Base-by-base conservation (phyloP, 1,140 invertebrate species). In the Trichonephila inaurata region DNA sequence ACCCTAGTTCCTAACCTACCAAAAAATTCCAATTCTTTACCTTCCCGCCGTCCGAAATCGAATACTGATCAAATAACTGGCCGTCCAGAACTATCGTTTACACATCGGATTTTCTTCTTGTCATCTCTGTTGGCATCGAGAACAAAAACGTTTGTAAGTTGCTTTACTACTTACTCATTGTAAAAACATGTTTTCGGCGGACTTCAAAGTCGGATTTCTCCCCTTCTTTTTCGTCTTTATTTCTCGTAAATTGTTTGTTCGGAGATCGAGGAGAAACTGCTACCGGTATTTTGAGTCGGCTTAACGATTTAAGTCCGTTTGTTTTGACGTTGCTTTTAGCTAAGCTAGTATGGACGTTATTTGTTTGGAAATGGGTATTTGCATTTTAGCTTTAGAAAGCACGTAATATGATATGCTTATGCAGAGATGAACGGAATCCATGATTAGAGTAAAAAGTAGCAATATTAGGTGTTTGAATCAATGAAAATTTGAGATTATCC, bases 181-280 rank as follows among this genome's bases (percentile, higher is more conserved):
- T 51, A 24, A 85, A 85, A 85, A 85, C 82, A 85, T 60, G 82
- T 60, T 19, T 85, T 85, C 82, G 82, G 82, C 58, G 24, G 51
- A 85, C 44, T 4, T 85, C 82, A 85, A 85, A 85, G 19, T 14
- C n/a, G 18, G 21, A 33, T 18, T 58, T 51, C 28, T 28, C 28
- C 72, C 4, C 28, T 33, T 40, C 28, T 18, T 28, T 69, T 69
- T 69, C n/a, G 66, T 69, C 24, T 69, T 69, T 18, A 24, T 60
- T 85, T 58, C 21, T 51, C 60, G 44, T 19, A 44, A 85, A 44
- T 24, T 85, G 82, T 85, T 85, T 85, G 82, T 24, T n/a, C 8
- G 5, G 82, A 60, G 81, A 51, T 83, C n/a, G 40, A 51, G 19
- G 40, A 51, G 82, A 85, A 85, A 85, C 51, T 85, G 82, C 82